Evolutionary conservation across 1,140 invertebrate genomes (phyloP).

Genomic region (Radopholus similis): DNA sequence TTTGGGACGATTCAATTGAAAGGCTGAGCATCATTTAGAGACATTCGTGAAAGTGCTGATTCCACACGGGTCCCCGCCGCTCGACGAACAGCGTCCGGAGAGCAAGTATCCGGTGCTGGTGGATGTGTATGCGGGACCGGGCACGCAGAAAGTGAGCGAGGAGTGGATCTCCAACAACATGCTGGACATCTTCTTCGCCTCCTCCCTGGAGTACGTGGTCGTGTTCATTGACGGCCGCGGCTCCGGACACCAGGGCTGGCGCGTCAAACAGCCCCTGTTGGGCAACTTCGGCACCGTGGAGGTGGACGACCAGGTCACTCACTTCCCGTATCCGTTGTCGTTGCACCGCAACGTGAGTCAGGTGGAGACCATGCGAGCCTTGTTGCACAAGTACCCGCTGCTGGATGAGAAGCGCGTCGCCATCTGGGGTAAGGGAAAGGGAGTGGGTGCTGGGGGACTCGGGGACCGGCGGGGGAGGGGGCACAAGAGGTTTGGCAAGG

Average conservation of each 20-base stretch:
- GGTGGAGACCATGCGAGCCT: too few relatives aligned
- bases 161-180: conserved; percentile 40
- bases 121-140: conserved; percentile 45
- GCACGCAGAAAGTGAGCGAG: conserved; percentile 49
- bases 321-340: too few relatives aligned
- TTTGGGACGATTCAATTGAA: neutral
- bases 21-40: conserved; percentile 25
- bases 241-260: conserved; percentile 48
- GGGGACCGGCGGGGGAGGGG: too few relatives aligned
- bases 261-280: conserved; percentile 47
- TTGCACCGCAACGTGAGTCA: too few relatives aligned
- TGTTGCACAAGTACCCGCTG: conserved; percentile 38
- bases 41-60: conserved; percentile 38
- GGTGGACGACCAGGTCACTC: conserved; percentile 56
- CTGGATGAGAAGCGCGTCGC: conserved; percentile 46
- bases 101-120: conserved; percentile 43
- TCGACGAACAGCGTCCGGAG: conserved; percentile 14
- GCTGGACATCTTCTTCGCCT: conserved; percentile 45
- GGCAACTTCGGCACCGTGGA: conserved; percentile 58
- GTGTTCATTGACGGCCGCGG: conserved; percentile 55
- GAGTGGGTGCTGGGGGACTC: neutral
- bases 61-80: conserved; percentile 30
- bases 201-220: conserved; percentile 43
- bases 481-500: too few relatives aligned
- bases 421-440: conserved; percentile 53